A percentile compares a stretch with the other conserved stretches of the same genome.
Conservation (phyloP, 1,140 invertebrate genomes). For the Eubasilissa regina region DNA sequence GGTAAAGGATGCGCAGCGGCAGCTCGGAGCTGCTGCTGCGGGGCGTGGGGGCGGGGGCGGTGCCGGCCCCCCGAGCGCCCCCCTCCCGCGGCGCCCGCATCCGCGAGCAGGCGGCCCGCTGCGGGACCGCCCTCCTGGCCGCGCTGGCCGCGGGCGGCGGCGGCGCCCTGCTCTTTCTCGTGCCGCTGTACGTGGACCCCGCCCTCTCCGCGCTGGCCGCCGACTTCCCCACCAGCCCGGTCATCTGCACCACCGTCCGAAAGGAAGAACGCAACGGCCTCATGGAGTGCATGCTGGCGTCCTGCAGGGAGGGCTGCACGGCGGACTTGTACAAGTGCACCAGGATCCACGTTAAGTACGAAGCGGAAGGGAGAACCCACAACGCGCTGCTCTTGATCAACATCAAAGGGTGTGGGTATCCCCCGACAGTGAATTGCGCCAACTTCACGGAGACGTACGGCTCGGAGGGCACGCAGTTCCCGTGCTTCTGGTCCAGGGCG, state of each 20-base stretch:
- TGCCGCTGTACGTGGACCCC: conserved; percentile 91
- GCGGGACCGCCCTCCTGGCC: conserved; percentile 84
- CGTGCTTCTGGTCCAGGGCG: conserved; percentile 87
- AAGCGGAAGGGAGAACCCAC: conserved; percentile 65
- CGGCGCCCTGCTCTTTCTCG: conserved; percentile 87
- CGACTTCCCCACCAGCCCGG: conserved; percentile 85
- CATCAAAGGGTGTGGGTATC: conserved; percentile 88
- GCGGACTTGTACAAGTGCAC: conserved; percentile 89
- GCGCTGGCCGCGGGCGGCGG: conserved; percentile 85
- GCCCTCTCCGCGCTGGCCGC: conserved; percentile 90
- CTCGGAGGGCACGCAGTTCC: conserved; percentile 82
- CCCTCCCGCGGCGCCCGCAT: conserved; percentile 76
- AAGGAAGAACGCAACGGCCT: conserved; percentile 84
- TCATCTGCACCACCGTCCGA: conserved; percentile 82
- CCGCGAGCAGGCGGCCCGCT: conserved; percentile 83
- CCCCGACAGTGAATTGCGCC: conserved; percentile 86
- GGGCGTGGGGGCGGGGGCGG: conserved; percentile 35
- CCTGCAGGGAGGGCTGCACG: conserved; percentile 90
- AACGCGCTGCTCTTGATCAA: conserved; percentile 70
- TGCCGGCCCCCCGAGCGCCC: conserved; percentile 62
- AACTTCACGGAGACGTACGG: conserved; percentile 86
- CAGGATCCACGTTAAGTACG: conserved; percentile 87
- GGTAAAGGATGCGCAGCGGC: conserved; percentile 58
- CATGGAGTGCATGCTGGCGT: conserved; percentile 90
- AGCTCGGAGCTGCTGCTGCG: conserved; percentile 57